These are phyloP conservation scores for Sinosuthora webbiana DNA, from an alignment of 2,113 vertebrate genomes.

Conservation along the genomic window DNA sequence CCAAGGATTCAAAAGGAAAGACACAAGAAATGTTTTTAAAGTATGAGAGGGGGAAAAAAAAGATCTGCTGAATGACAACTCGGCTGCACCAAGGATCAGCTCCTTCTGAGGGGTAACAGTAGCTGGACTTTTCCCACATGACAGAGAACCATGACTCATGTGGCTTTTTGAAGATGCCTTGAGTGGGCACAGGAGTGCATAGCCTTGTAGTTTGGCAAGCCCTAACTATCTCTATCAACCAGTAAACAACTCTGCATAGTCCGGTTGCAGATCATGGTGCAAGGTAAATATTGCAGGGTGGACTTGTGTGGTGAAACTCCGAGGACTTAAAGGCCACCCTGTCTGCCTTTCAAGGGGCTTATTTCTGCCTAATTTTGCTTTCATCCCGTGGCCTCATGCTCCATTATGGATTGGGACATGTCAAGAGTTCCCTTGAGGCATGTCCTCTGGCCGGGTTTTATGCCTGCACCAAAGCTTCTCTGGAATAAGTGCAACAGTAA, in stretches of 20 bases:
- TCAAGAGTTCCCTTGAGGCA: not conserved
- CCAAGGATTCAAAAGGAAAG: not conserved
- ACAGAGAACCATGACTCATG: not conserved
- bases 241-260: not conserved
- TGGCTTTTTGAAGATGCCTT: not conserved
- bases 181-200: not conserved
- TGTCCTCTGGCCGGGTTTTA: not conserved
- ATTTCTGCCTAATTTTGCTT: not conserved
- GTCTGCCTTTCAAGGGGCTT: not conserved
- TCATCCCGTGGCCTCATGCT: accelerated
- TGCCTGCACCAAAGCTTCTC: accelerated
- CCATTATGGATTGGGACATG: accelerated
- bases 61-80: not conserved
- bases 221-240: no score
- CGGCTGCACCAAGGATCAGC: not conserved
- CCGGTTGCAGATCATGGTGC: not conserved
- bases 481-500: not conserved
- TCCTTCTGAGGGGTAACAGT: accelerated
- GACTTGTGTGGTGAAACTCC: not conserved
- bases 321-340: not conserved
- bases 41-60: not conserved
- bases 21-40: not conserved
- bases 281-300: not conserved
- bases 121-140: not conserved
- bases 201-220: not conserved